Conservation (phyloP, 2,113 vertebrate species). For the Pachypanchax playfairii region DNA sequence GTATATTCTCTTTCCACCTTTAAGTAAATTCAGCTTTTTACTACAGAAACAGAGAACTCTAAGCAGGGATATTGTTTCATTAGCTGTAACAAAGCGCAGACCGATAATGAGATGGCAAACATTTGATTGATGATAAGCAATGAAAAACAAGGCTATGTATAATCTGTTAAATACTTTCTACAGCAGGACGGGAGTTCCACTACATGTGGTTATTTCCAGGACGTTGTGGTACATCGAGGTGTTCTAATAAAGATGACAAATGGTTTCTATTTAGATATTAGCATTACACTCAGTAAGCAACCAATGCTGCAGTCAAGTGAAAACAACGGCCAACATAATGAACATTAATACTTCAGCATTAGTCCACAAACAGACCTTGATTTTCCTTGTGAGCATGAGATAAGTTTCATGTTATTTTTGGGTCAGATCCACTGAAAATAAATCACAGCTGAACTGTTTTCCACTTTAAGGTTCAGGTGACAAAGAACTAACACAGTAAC, state of each 20-base stretch:
- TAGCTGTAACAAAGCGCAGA: not conserved
- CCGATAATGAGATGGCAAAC: no score
- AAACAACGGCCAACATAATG: not conserved
- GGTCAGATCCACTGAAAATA: no score
- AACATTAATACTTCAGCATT: not conserved
- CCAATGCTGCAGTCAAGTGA: not conserved
- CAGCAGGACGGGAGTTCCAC: not conserved
- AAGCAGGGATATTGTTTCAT: not conserved
- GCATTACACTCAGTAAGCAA: not conserved
- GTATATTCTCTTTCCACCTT: not conserved
- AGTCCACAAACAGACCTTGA: no score
- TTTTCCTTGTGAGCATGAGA: no score
- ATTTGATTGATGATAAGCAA: not conserved
- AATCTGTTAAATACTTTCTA: not conserved
- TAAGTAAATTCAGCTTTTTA: not conserved
- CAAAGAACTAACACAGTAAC: no score
- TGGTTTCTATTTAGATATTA: not conserved
- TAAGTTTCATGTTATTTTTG: no score
- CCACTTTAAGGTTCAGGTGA: no score
- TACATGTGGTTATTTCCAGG: not conserved
- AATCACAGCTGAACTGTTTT: no score
- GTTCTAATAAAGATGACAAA: no score
- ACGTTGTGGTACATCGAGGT: not conserved
- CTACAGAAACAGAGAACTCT: not conserved
- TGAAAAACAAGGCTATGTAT: not conserved